phyloP scores from a whole-genome alignment of 2,113 vertebrate genomes.

The Oriolus oriolus region DNA sequence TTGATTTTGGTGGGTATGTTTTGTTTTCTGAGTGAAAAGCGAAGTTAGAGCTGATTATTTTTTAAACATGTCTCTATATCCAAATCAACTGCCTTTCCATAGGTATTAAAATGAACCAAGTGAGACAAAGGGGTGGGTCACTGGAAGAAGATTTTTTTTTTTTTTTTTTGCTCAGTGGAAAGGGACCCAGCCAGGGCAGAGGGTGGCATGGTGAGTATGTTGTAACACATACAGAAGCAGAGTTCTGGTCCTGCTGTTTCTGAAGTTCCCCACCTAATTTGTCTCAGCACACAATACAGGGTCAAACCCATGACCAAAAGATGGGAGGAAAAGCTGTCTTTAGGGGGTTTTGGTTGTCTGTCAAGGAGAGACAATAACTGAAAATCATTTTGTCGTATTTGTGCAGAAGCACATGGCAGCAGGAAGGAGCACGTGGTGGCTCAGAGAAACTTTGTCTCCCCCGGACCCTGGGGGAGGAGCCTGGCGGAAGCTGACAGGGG shows the following conservation, averaged over 20 bases:
- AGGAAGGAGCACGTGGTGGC: too few relatives aligned
- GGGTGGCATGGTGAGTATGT: not conserved
- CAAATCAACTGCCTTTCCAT: not conserved
- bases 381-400: not conserved
- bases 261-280: not conserved
- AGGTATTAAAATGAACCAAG: accelerated
- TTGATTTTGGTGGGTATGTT: not conserved
- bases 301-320: not conserved
- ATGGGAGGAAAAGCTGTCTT: not conserved
- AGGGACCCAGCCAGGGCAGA: not conserved
- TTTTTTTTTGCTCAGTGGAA: not conserved
- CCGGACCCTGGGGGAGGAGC: too few relatives aligned
- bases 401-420: too few relatives aligned
- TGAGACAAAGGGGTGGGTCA: not conserved
- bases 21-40: not conserved
- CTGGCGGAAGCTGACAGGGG: too few relatives aligned
- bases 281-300: not conserved
- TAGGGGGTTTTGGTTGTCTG: not conserved
- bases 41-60: not conserved
- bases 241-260: not conserved
- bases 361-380: not conserved
- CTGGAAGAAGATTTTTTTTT: not conserved
- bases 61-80: not conserved
- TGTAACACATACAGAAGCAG: not conserved
- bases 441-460: too few relatives aligned